A percentile compares a stretch with the other conserved stretches of the same genome.
Evolutionary conservation across 2,888 invertebrate species (phyloP).

Genomic region (Poecilobothrus nobilitatus): DNA sequence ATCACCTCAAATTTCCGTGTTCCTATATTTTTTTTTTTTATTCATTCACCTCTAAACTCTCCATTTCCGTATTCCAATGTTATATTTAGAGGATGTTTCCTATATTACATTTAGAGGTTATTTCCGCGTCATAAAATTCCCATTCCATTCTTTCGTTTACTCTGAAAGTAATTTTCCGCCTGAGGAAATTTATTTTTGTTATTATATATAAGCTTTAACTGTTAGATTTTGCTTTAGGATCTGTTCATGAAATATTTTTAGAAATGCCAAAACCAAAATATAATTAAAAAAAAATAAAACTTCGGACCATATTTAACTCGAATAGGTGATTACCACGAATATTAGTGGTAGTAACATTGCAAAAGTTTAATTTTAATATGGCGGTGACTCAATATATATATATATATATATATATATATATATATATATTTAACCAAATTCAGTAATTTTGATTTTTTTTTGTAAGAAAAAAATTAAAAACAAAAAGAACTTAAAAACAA

Average conservation of each 20-base stretch:
- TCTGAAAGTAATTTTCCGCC: neutral
- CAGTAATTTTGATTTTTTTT: too few relatives aligned
- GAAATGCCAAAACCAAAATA: neutral
- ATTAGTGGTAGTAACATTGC: neutral
- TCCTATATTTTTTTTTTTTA: neutral
- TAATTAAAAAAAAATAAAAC: too few relatives aligned
- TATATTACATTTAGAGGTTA: neutral
- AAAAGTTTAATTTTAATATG: too few relatives aligned
- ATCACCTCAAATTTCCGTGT: neutral
- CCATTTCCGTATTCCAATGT: neutral
- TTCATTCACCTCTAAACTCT: neutral
- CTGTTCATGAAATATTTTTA: neutral
- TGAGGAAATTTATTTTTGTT: neutral
- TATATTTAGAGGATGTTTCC: neutral
- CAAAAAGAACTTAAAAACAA: too few relatives aligned
- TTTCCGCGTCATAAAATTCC: conserved; percentile 2
- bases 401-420: too few relatives aligned
- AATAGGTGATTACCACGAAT: neutral
- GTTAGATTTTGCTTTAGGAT: neutral
- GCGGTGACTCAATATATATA: too few relatives aligned
- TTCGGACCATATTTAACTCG: neutral
- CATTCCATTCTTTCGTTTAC: neutral
- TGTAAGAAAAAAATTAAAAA: too few relatives aligned
- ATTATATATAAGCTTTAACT: too few relatives aligned
- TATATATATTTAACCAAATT: too few relatives aligned